Evolutionary conservation across 2,113 vertebrate species (phyloP), one percentile per base, ranked within the genome.

Genomic region (Aptenodytes patagonicus): DNA sequence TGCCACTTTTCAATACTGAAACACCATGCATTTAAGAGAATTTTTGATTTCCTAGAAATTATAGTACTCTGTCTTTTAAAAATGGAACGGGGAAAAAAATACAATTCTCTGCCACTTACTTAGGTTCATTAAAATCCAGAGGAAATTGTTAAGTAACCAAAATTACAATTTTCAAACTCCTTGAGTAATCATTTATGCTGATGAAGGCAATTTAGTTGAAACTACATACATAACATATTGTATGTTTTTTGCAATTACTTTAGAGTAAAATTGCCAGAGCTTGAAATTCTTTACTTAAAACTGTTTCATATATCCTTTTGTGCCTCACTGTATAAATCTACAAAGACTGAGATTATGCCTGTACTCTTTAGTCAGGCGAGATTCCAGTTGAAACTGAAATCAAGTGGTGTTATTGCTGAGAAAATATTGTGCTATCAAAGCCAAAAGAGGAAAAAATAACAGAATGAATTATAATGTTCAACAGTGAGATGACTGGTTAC

Each of bases 371-470:
- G 73, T 87, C 89, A 91, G 94, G 91, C 49, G 0, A 76, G 46
- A 79, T 69, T 95, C 91, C 93, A 94, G 28, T 26, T 79, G 86
- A 92, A 95, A 95, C 51, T 84, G 72, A 84, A 95, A 55, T 94
- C 81, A 79, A 87, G 81, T 71, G 36, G 40, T 82, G 26, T 57
- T 95, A 69, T 84, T 91, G 72, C 90, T 87, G 76, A 82, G 79
- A 93, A 94, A 93, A 95, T 89, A 92, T 19, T 93, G 42, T 80
- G 65, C 86, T 92, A 71, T 89, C 89, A 87, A 90, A 93, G 76
- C 92, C 86, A 93, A 78, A 92, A 68, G 34, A 49, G 36, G 17
- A 10, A 75, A 90, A 93, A 91, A 87, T 55, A 81, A 40, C 90
- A 90, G 52, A 46, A 61, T 77, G 14, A 93, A 83, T 92, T 86